Conservation (phyloP, 2,888 invertebrate genomes). For the Microctonus aethiopoides region DNA sequence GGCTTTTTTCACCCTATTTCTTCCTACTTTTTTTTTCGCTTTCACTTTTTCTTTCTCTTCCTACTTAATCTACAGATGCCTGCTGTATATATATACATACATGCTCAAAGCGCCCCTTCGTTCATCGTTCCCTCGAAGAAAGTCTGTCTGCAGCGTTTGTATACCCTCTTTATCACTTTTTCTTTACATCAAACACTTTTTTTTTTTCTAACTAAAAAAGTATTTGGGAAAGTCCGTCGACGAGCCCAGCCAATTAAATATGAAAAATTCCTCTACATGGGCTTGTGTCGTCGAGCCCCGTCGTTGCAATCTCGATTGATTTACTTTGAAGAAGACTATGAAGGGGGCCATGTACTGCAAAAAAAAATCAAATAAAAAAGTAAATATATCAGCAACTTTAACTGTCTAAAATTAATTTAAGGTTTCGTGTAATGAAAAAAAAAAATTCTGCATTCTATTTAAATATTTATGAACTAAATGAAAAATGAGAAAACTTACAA, state of each 20-base stretch:
- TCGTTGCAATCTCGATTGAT: background rate
- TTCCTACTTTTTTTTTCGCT: conserved; percentile 13
- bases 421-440: conserved; percentile 1
- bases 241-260: conserved; percentile 37
- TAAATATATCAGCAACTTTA: background rate
- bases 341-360: conserved; percentile 20
- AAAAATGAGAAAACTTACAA: background rate
- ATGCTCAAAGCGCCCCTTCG: background rate
- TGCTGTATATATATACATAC: background rate
- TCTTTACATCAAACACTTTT: conserved; percentile 24
- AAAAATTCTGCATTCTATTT: background rate
- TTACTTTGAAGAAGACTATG: background rate
- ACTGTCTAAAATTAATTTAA: conserved; percentile 31
- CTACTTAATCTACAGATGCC: conserved; percentile 34
- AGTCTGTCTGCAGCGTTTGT: background rate
- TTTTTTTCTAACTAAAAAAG: no score
- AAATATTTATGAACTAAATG: conserved; percentile 3
- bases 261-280: conserved; percentile 30
- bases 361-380: conserved; percentile 14
- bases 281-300: conserved; percentile 1
- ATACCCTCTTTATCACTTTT: conserved; percentile 3
- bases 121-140: conserved; percentile 7
- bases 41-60: background rate
- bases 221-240: conserved; percentile 10
- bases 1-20: conserved; percentile 6